Evolutionary conservation across 2,888 invertebrate genomes (phyloP).

Genomic region (Cheilosia grossa): DNA sequence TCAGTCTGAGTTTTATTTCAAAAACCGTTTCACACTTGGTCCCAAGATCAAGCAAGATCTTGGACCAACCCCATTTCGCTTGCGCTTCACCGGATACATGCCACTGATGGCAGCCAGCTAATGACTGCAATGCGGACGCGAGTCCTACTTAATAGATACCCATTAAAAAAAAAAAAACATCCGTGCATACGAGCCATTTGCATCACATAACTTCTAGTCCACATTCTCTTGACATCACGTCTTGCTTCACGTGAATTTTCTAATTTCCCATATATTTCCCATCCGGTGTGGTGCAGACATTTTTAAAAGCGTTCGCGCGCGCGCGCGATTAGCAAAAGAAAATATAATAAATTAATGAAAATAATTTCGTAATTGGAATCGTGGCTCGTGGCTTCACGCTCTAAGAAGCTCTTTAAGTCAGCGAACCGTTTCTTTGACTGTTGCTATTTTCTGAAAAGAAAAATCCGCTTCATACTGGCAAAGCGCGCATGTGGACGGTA

Average conservation of each 20-base stretch:
- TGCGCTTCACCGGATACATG: too few relatives aligned
- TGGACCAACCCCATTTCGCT: background rate
- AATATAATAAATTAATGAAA: conserved; percentile 47
- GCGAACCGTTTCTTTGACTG: conserved; percentile 78
- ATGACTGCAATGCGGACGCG: too few relatives aligned
- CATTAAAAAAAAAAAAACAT: too few relatives aligned
- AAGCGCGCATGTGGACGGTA: background rate
- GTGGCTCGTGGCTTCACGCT: conserved; percentile 83
- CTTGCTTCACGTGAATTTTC: conserved; percentile 5
- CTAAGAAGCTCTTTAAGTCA: conserved; percentile 77
- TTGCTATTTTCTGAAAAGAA: background rate
- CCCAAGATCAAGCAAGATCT: too few relatives aligned
- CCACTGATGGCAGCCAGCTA: too few relatives aligned
- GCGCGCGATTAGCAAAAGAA: conserved; percentile 31
- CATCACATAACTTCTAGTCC: background rate
- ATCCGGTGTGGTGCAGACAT: background rate
- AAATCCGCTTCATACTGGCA: background rate
- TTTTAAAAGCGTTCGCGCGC: background rate
- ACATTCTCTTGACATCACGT: background rate
- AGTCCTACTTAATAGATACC: too few relatives aligned
- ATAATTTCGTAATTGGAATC: conserved; percentile 60
- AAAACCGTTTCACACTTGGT: too few relatives aligned
- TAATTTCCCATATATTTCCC: conserved; percentile 17
- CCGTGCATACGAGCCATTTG: too few relatives aligned
- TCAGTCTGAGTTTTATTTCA: too few relatives aligned